Evolutionary conservation across 2,113 vertebrate species (phyloP).

Genomic region (Urocynchramus pylzowi): DNA sequence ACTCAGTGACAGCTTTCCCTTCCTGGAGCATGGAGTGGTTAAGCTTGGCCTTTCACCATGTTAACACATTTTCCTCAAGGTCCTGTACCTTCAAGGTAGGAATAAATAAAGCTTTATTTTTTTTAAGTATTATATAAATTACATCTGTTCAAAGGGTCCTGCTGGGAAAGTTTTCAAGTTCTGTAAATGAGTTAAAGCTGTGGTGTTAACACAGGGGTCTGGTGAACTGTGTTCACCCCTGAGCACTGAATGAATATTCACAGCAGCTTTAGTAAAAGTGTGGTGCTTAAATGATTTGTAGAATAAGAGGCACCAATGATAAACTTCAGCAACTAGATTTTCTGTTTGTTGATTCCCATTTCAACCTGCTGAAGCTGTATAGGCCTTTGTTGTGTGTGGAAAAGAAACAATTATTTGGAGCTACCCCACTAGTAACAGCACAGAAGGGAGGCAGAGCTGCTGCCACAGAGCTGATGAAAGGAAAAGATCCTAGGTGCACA

Average conservation of each 20-base stretch:
- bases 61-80: neutral
- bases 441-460: neutral
- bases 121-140: neutral
- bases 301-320: neutral
- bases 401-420: neutral
- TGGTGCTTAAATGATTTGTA: neutral
- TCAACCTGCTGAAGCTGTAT: neutral
- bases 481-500: neutral
- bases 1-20: neutral
- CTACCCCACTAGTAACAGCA: neutral
- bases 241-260: neutral
- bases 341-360: neutral
- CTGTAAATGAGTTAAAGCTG: neutral
- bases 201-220: neutral
- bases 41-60: neutral
- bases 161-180: neutral
- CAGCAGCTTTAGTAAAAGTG: neutral
- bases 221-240: neutral
- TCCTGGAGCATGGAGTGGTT: neutral
- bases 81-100: neutral
- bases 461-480: neutral
- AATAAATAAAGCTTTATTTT: neutral
- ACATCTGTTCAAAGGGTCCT: neutral
- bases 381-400: neutral
- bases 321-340: neutral